Evolutionary conservation across 1,140 invertebrate genomes (phyloP), one percentile per base, ranked within the genome.

Genomic region (Orchestia grillus): DNA sequence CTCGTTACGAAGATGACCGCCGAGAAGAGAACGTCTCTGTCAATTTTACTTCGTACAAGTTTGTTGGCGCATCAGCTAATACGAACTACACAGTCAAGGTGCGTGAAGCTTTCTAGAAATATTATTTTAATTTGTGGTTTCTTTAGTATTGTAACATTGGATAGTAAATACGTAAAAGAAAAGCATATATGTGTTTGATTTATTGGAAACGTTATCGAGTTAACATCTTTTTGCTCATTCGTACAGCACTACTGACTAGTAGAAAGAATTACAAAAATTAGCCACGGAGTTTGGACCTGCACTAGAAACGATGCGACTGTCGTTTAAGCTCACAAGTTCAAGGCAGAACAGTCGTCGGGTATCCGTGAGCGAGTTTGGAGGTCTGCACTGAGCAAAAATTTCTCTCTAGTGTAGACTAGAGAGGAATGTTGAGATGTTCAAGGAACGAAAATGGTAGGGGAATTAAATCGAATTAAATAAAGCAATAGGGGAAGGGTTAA

Each of bases 41-140:
- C 3, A 96, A 96, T 44, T 77, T 96, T n/a, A 92, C 96, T 45
- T 96, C 97, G 41, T 97, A 96, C 45, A 96, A 95, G 41, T 96
- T 97, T 90, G 96, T 96, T 57, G 95, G 95, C n/a, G 96, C 96
- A 44, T 96, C 97, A 42, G 97, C 97, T 41, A 97, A 97, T 95
- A 97, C 97, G 0, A 97, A 97, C 95, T 97, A 97, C 96, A 97
- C 97, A 0, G 97, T 97, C 6, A 96, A 96, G 96, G 96, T 97
- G 42, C 0, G 90, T 92, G 57, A 28, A 77, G 62, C 62, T 77
- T 77, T 77, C 36, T 77, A 28, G 11, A 77, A 23, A 53, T 36
- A 19, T 77, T 77, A 36, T 77, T 77, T 77, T 28, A 77, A 77
- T 36, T 77, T 28, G 28, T 77, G 28, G 11, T 23, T 15, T 15